Percentiles rank a stretch among this genome's conserved stretches.
Evolutionary conservation across 2,888 invertebrate genomes (phyloP).

Genomic region (Pogonocherus hispidulus): DNA sequence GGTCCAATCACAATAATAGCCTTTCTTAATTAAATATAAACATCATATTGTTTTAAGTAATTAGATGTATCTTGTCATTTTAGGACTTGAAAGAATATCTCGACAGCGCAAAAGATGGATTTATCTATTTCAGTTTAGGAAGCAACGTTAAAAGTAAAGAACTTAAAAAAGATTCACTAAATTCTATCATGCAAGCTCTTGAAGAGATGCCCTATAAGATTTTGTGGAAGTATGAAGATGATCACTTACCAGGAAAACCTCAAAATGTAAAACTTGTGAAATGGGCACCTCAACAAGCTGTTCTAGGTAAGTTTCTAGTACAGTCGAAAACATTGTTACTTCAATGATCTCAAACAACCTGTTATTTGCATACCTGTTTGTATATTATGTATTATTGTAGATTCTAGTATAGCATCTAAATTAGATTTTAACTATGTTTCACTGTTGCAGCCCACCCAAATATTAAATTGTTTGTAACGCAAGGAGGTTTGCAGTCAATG

Average conservation of each 20-base stretch:
- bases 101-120: slow-evolving; percentile 37
- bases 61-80: too few species aligned
- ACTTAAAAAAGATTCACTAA: slow-evolving; percentile 14
- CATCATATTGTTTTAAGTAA: too few species aligned
- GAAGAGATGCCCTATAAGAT: slow-evolving; percentile 39
- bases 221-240: slow-evolving; percentile 42
- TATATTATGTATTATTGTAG: too few species aligned
- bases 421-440: too few species aligned
- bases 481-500: slow-evolving; percentile 28
- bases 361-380: too few species aligned
- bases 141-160: slow-evolving; percentile 41
- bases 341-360: too few species aligned
- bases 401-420: too few species aligned
- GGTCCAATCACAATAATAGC: too few species aligned
- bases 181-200: slow-evolving; percentile 27
- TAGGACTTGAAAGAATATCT: slow-evolving; percentile 41
- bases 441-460: slow-evolving; percentile 22
- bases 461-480: slow-evolving; percentile 24
- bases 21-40: too few species aligned
- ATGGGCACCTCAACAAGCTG: slow-evolving; percentile 36
- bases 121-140: slow-evolving; percentile 46
- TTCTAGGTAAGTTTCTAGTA: slow-evolving; percentile 4
- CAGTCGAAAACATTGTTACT: too few species aligned
- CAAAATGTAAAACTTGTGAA: slow-evolving; percentile 36
- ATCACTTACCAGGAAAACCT: slow-evolving; percentile 20